Percentiles rank a stretch among this genome's conserved stretches.
Conservation (phyloP, 2,113 vertebrate genomes). For the Rhegmatorhina hoffmannsi region DNA sequence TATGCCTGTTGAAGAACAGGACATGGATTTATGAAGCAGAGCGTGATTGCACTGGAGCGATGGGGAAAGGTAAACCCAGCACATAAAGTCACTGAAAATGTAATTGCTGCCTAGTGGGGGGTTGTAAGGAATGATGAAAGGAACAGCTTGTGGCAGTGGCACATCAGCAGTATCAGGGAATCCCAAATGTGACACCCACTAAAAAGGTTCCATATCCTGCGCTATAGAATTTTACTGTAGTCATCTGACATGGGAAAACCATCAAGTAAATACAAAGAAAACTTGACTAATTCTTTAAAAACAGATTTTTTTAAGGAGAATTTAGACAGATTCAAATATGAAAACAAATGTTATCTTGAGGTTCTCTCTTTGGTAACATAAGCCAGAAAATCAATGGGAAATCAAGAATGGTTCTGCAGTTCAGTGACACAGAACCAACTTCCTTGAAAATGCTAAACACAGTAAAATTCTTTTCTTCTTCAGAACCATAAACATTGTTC, state of each 20-base stretch:
- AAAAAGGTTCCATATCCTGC: background rate
- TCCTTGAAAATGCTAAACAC: background rate
- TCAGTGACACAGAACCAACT: background rate
- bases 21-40: background rate
- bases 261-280: background rate
- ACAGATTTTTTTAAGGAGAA: background rate
- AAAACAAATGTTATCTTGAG: background rate
- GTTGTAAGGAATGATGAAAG: background rate
- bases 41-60: background rate
- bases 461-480: background rate
- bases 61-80: background rate
- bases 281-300: background rate
- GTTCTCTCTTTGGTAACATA: background rate
- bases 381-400: background rate
- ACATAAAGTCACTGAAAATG: background rate
- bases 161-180: background rate
- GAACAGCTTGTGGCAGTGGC: background rate
- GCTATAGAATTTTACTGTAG: background rate
- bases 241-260: background rate
- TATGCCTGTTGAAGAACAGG: background rate
- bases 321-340: background rate
- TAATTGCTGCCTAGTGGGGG: background rate
- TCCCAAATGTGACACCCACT: background rate
- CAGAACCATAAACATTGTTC: background rate
- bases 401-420: background rate